phyloP scores from a whole-genome alignment of 2,113 vertebrate genomes.

The Bostrychus sinensis region DNA sequence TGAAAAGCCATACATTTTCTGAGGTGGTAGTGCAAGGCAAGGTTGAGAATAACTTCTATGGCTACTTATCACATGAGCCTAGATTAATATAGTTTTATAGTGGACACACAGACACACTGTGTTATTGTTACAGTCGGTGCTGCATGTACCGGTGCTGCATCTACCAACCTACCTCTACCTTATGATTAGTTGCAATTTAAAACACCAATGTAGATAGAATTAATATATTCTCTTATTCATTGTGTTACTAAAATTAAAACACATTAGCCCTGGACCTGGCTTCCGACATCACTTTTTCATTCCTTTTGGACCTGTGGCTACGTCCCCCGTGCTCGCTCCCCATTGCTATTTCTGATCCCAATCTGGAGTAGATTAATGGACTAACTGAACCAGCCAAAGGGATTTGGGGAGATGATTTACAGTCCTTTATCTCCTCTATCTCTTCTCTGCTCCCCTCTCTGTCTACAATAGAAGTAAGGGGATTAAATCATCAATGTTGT shows the following conservation, averaged over 20 bases:
- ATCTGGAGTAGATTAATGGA: conserved; percentile 29
- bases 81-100: no score
- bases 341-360: conserved; percentile 10
- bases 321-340: not conserved
- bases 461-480: conserved; percentile 61
- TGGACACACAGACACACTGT: no score
- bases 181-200: not conserved
- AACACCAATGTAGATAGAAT: not conserved
- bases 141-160: no score
- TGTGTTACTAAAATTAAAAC: conserved; percentile 6
- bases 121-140: no score
- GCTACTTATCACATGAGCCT: no score
- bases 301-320: conserved; percentile 15
- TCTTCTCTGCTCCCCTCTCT: conserved; percentile 43
- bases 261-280: not conserved
- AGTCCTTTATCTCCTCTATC: conserved; percentile 32
- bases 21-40: no score
- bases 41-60: no score
- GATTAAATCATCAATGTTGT: conserved; percentile 63
- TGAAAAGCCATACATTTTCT: no score
- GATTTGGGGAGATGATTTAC: conserved; percentile 32
- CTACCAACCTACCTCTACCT: not conserved
- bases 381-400: conserved; percentile 12
- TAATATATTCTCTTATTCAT: not conserved
- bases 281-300: conserved; percentile 15